Base-by-base conservation (phyloP, 2,888 invertebrate species). In the Mallateleia sp. region DNA sequence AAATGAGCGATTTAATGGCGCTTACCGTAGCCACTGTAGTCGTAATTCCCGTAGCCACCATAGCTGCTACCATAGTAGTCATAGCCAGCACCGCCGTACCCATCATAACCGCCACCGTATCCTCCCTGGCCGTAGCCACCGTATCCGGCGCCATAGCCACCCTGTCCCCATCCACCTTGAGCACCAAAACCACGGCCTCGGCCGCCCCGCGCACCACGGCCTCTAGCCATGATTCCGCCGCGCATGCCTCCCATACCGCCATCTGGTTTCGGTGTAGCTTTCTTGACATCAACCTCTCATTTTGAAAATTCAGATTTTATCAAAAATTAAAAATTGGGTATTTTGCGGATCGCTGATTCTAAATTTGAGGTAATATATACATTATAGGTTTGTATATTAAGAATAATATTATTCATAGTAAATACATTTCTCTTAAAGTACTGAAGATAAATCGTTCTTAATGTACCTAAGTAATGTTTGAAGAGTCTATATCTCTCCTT, bases 281-380 rank as follows among this genome's bases (percentile, higher is more conserved):
- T 98, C 96, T 99, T 99, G 47, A 99, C 98, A 95, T 99, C 99
- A 82, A 98, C 98, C 97, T 97, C n/a, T n/a, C n/a, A n/a, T n/a
- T n/a, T n/a, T n/a, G n/a, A n/a, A n/a, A n/a, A n/a, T n/a, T n/a
- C n/a, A n/a, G n/a, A n/a, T n/a, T n/a, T n/a, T n/a, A n/a, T n/a
- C n/a, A n/a, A n/a, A n/a, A n/a, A n/a, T n/a, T n/a, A n/a, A n/a
- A n/a, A n/a, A n/a, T n/a, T n/a, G n/a, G n/a, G n/a, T n/a, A n/a
- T n/a, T n/a, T n/a, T n/a, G n/a, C n/a, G n/a, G n/a, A n/a, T n/a
- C n/a, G n/a, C n/a, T n/a, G n/a, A n/a, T n/a, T n/a, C n/a, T n/a
- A n/a, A n/a, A n/a, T n/a, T n/a, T n/a, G n/a, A n/a, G n/a, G n/a
- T n/a, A n/a, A n/a, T n/a, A n/a, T n/a, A n/a, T n/a, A n/a, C n/a